A percentile compares a stretch with the other conserved stretches of the same genome.
Conservation (phyloP, 2,888 invertebrate species). For the Erannis defoliaria region DNA sequence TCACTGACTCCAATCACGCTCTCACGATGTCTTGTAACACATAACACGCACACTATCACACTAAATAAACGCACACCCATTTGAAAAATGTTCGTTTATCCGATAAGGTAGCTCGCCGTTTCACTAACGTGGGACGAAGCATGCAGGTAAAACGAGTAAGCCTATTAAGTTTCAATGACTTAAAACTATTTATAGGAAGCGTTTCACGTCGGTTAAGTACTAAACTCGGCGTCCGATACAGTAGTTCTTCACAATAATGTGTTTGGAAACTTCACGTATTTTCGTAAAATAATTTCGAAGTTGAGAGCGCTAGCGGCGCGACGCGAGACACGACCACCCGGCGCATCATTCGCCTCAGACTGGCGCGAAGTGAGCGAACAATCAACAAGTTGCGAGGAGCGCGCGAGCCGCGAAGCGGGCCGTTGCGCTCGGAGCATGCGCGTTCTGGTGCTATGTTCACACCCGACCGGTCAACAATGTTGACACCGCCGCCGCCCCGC, state of each 20-base stretch:
- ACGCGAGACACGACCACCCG: constrained; percentile 73
- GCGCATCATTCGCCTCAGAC: constrained; percentile 81
- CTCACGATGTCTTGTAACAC: constrained; percentile 77
- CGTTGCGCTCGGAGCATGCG: constrained; percentile 79
- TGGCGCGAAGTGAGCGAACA: constrained; percentile 82
- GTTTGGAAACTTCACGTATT: constrained; percentile 83
- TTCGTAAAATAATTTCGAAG: constrained; percentile 83
- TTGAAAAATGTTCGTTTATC: constrained; percentile 86
- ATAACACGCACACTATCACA: constrained; percentile 83
- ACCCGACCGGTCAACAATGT: constrained; percentile 69
- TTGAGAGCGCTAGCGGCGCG: constrained; percentile 70
- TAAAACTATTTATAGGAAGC: constrained; percentile 75
- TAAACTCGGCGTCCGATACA: constrained; percentile 62
- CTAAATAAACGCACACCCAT: constrained; percentile 83
- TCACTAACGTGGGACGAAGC: constrained; percentile 80
- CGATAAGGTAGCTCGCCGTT: constrained; percentile 81
- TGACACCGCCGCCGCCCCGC: constrained; percentile 53
- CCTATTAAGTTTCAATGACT: constrained; percentile 82
- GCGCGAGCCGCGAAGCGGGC: constrained; percentile 65
- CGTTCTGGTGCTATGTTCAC: constrained; percentile 75
- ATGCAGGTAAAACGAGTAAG: constrained; percentile 84
- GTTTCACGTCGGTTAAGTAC: constrained; percentile 68
- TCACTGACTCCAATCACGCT: constrained; percentile 72
- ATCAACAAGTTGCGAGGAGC: constrained; percentile 82
- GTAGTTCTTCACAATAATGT: constrained; percentile 68